Percentiles rank a stretch among this genome's conserved stretches.
Conservation (phyloP, 2,797 vertebrate species). For the Esox lucius region DNA sequence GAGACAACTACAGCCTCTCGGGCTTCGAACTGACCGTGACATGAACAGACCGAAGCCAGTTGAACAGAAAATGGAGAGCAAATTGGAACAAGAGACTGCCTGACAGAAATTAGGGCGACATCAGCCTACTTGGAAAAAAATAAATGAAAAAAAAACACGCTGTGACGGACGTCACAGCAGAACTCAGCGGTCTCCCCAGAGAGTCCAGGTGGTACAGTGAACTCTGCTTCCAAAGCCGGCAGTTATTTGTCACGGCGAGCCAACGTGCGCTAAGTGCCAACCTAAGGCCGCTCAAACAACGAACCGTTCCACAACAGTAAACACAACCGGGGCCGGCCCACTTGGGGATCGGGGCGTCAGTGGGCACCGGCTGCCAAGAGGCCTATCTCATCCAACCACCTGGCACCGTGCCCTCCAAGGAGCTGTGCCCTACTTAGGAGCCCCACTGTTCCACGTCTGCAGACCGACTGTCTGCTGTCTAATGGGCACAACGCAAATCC, state of each 20-base stretch:
- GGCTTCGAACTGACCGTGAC: constrained; percentile 41
- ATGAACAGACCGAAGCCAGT: constrained; percentile 49
- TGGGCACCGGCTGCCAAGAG: constrained; percentile 9
- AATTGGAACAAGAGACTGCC: not conserved
- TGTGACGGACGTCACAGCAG: constrained; percentile 38
- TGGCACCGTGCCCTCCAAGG: not conserved
- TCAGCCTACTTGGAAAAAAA: constrained; percentile 44
- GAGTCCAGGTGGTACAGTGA: constrained; percentile 19
- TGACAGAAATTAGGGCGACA: constrained; percentile 51
- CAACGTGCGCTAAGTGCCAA: constrained; percentile 5
- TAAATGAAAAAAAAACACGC: constrained; percentile 12
- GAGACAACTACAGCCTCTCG: constrained; percentile 35
- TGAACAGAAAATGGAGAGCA: not conserved
- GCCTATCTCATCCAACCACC: constrained; percentile 1
- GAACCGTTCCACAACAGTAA: not conserved
- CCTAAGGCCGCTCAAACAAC: constrained; percentile 10
- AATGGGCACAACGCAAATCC: not conserved
- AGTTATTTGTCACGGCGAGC: not conserved
- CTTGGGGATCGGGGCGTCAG: not conserved
- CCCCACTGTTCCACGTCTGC: not conserved
- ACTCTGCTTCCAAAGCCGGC: constrained; percentile 11
- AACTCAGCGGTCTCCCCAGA: constrained; percentile 15
- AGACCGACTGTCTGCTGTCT: not conserved
- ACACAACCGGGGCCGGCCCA: not conserved
- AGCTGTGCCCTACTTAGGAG: not conserved